These are phyloP conservation scores for Apodemia zela DNA, from an alignment of 2,888 invertebrate genomes.

Conservation along the genomic window DNA sequence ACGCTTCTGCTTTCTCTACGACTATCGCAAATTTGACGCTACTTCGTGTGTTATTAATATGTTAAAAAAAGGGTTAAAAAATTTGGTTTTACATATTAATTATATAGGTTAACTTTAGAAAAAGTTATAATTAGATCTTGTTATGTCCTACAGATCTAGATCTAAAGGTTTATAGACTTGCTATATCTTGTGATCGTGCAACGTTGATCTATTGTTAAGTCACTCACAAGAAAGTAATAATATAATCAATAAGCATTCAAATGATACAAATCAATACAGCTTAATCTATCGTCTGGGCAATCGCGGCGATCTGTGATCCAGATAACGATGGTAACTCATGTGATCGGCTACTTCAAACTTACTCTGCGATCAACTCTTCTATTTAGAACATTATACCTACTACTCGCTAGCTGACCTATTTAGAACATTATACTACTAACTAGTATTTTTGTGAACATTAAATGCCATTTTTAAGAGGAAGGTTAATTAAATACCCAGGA, in stretches of 20 bases:
- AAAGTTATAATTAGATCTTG: not conserved
- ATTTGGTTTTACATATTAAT: too few species aligned
- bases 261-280: slow-evolving; percentile 30
- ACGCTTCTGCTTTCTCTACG: too few species aligned
- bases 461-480: too few species aligned
- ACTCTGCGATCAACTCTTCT: slow-evolving; percentile 26
- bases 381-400: too few species aligned
- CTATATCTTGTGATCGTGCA: not conserved
- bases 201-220: slow-evolving; percentile 13
- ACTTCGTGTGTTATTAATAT: too few species aligned
- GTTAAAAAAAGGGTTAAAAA: too few species aligned
- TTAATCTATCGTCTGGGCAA: slow-evolving; percentile 32
- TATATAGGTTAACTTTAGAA: too few species aligned
- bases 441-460: too few species aligned
- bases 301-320: slow-evolving; percentile 51
- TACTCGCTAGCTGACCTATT: too few species aligned
- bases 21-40: too few species aligned
- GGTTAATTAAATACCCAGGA: too few species aligned
- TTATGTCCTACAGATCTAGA: not conserved
- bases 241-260: slow-evolving; percentile 23
- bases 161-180: not conserved
- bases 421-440: too few species aligned
- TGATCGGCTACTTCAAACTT: slow-evolving; percentile 49
- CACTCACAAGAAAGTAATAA: slow-evolving; percentile 15
- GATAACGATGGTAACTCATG: slow-evolving; percentile 56